Percentiles rank a stretch among this genome's conserved stretches.
These are phyloP conservation scores for Callipepla californica DNA, from an alignment of 2,113 vertebrate species.

Conservation along the genomic window DNA sequence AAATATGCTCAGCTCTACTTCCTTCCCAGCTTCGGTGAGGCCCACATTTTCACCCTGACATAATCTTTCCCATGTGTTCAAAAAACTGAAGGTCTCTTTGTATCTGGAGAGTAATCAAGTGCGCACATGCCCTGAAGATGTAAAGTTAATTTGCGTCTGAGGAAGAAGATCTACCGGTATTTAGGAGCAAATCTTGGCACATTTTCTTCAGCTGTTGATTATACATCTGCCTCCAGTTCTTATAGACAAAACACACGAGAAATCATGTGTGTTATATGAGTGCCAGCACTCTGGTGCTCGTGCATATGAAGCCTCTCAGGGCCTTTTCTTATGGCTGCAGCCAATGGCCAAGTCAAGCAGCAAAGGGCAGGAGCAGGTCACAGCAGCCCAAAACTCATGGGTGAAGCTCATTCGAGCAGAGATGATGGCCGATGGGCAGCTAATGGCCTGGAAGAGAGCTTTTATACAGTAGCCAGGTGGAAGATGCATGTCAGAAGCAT, in stretches of 20 bases:
- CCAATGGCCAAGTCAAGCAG: not conserved
- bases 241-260: not conserved
- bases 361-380: not conserved
- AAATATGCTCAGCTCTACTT: constrained; percentile 62
- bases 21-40: constrained; percentile 41
- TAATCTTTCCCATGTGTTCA: constrained; percentile 52
- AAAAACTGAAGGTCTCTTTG: constrained; percentile 46
- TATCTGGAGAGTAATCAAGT: constrained; percentile 2
- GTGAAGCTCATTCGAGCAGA: not conserved
- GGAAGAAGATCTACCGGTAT: constrained; percentile 3
- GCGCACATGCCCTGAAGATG: not conserved
- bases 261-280: not conserved
- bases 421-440: not conserved
- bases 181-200: not conserved
- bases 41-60: constrained; percentile 59
- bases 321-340: fast-evolving
- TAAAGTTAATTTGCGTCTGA: not conserved
- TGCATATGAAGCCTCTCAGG: fast-evolving
- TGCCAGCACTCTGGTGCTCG: not conserved
- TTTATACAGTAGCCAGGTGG: not conserved
- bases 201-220: fast-evolving
- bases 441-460: not conserved
- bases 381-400: not conserved
- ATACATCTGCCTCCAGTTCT: not conserved
- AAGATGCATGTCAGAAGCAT: not conserved